Evolutionary conservation across 2,113 vertebrate genomes (phyloP).

Genomic region (Promerops cafer): DNA sequence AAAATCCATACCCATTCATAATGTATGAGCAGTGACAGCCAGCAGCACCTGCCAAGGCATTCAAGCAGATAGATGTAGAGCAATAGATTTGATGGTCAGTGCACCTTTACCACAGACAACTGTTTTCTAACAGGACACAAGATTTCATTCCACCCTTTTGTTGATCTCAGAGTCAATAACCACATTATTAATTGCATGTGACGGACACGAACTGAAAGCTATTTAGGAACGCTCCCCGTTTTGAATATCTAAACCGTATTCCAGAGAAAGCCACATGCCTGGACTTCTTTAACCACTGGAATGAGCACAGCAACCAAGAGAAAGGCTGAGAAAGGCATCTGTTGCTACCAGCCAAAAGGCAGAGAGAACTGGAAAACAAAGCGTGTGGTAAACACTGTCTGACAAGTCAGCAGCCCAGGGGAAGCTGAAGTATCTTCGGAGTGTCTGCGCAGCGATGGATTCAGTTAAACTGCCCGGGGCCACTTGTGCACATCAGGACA

Average conservation of each 20-base stretch:
- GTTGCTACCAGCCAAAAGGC: background rate
- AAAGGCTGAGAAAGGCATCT: background rate
- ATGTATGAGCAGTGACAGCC: background rate
- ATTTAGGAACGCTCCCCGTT: background rate
- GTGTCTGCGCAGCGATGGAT: accelerated
- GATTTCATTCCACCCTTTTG: background rate
- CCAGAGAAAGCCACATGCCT: background rate
- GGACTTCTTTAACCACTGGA: background rate
- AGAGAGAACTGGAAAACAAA: background rate
- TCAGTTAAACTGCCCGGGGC: background rate
- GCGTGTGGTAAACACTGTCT: background rate
- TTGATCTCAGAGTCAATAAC: background rate
- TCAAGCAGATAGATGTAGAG: background rate
- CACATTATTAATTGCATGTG: background rate
- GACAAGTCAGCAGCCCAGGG: background rate
- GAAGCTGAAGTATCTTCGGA: background rate
- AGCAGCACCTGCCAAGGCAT: background rate
- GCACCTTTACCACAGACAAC: background rate
- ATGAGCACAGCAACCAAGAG: background rate
- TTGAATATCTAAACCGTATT: background rate
- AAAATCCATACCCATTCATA: background rate
- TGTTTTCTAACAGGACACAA: background rate
- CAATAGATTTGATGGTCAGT: background rate
- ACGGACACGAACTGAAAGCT: background rate
- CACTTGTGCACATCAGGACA: background rate